Conservation (phyloP, 2,113 vertebrate species). For the Myotis lucifugus region DNA sequence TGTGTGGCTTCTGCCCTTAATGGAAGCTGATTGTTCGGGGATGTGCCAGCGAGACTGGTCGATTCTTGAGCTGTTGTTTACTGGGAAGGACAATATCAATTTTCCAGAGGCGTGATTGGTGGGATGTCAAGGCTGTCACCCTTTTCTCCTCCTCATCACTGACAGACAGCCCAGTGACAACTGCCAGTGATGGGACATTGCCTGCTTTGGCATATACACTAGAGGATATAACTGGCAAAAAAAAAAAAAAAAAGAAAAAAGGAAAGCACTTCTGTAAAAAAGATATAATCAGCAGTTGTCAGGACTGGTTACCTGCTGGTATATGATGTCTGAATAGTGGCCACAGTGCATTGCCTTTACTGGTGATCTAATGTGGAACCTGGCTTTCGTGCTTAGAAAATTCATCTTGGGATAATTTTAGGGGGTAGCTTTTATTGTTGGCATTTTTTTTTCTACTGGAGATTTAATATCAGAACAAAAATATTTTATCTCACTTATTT, state of each 20-base stretch:
- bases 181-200: conserved; percentile 84
- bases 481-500: neutral
- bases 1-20: conserved; percentile 88
- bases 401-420: conserved; percentile 5
- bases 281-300: conserved; percentile 90
- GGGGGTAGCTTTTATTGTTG: neutral
- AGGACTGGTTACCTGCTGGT: conserved; percentile 82
- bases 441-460: conserved; percentile 45
- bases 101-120: conserved; percentile 88
- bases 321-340: conserved; percentile 86
- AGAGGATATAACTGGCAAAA: conserved; percentile 87
- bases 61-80: conserved; percentile 89
- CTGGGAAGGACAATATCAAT: conserved; percentile 89
- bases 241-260: conserved; percentile 78
- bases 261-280: conserved; percentile 82
- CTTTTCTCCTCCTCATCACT: conserved; percentile 82
- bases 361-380: conserved; percentile 27
- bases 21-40: conserved; percentile 90
- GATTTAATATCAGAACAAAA: conserved; percentile 37
- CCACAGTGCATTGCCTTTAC: conserved; percentile 52
- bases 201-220: conserved; percentile 87
- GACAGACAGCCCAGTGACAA: conserved; percentile 88
- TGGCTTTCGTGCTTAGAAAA: conserved; percentile 34
- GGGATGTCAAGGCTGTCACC: conserved; percentile 88
- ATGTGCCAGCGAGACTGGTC: conserved; percentile 84